A percentile compares a stretch with the other conserved stretches of the same genome.
These are phyloP conservation scores for Neogobius melanostomus DNA, from an alignment of 2,113 vertebrate species.

Conservation along the genomic window DNA sequence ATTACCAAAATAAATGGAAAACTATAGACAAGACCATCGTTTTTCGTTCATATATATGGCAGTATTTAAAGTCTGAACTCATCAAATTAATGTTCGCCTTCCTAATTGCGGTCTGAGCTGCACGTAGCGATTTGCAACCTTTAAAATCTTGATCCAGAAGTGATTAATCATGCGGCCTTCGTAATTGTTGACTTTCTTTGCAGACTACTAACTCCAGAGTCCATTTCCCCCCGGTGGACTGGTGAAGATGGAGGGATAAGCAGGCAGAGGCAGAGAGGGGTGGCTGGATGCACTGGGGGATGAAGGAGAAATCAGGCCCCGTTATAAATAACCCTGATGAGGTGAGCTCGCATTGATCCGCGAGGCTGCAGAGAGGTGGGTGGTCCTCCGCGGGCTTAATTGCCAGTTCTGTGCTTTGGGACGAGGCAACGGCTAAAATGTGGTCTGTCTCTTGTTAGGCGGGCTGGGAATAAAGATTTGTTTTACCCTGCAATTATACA, in stretches of 20 bases:
- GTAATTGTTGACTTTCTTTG: conserved; percentile 56
- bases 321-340: conserved; percentile 77
- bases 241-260: conserved; percentile 16
- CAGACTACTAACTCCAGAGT: conserved; percentile 43
- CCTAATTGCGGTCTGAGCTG: too few species aligned
- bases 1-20: too few species aligned
- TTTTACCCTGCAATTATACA: too few species aligned
- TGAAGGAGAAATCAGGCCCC: conserved; percentile 55
- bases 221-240: conserved; percentile 38
- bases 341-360: conserved; percentile 78
- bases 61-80: too few species aligned
- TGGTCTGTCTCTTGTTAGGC: conserved; percentile 76
- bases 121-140: too few species aligned
- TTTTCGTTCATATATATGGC: too few species aligned
- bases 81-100: too few species aligned
- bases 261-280: conserved; percentile 18
- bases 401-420: conserved; percentile 78
- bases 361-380: conserved; percentile 78
- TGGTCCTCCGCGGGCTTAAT: conserved; percentile 79
- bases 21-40: too few species aligned
- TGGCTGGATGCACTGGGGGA: conserved; percentile 42
- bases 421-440: conserved; percentile 64
- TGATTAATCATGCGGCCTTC: too few species aligned
- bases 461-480: conserved; percentile 47
- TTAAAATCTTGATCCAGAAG: too few species aligned